These are phyloP conservation scores for Drosophila paranaensis DNA, from an alignment of 2,888 invertebrate genomes.

Conservation along the genomic window DNA sequence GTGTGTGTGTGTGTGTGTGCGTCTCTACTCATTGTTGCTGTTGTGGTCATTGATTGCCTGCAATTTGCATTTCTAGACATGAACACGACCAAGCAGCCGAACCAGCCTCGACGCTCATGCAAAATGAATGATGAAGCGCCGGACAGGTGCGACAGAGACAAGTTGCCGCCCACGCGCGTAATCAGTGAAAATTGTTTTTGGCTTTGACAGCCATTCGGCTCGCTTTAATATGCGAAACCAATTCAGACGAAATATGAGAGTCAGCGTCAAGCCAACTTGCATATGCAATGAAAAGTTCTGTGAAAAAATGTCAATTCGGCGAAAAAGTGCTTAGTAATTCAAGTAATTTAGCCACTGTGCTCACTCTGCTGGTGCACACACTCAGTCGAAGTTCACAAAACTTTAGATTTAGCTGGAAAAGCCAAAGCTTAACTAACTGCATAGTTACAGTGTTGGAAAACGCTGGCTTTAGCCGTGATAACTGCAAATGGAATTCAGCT, in stretches of 20 bases:
- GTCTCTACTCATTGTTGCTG: constrained; percentile 34
- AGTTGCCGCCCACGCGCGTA: constrained; percentile 22
- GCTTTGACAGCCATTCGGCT: constrained; percentile 28
- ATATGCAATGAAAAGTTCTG: constrained; percentile 14
- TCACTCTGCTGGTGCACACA: no score
- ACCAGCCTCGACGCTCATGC: constrained; percentile 18
- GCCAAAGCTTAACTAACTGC: neutral
- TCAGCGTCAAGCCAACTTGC: constrained; percentile 12
- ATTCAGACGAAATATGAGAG: constrained; percentile 10
- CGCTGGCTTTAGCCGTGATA: neutral
- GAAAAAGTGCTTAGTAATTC: constrained; percentile 14
- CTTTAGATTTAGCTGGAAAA: neutral
- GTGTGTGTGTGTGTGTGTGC: neutral
- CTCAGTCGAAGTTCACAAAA: neutral
- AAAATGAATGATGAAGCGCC: constrained; percentile 39
- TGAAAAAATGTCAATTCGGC: constrained; percentile 10
- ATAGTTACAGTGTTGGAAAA: constrained; percentile 2
- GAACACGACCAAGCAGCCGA: constrained; percentile 39
- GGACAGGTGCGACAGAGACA: constrained; percentile 15
- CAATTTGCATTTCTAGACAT: constrained; percentile 68
- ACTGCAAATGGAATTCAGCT: neutral
- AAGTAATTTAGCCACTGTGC: constrained; percentile 11
- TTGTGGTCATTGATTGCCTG: constrained; percentile 52
- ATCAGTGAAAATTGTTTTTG: constrained; percentile 54
- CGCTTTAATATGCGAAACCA: constrained; percentile 15